Base-by-base conservation (phyloP, 35 echinoderm and acorn worm species). In the Eucidaris tribuloides region DNA sequence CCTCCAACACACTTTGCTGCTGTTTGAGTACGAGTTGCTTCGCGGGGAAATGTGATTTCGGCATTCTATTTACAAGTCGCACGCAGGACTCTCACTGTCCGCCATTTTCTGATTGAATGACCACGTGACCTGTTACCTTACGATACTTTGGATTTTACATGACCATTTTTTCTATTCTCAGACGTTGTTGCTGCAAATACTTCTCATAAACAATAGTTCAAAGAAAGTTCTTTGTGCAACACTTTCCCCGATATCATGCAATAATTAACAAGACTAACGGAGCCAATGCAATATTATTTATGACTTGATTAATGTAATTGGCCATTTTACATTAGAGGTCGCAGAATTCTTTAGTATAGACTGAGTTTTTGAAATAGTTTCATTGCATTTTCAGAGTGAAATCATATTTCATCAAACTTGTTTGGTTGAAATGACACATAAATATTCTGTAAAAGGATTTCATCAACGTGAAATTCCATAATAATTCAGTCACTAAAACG, bases 31-130 rank as follows among this genome's bases (percentile, higher is more conserved):
- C 80, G 42, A 58, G 65, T 50, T 84, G 82, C 71, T 62, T 56
- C 54, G 42, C 84, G 78, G 60, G 65, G 45, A 82, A 58, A 62
- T 54, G 57, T 65, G 72, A 92, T 83, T 87, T 92, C 77, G 84
- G 90, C 78, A 56, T 81, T 92, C 79, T 87, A 87, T 87, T 81
- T 92, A 80, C 77, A 77, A 80, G 65, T 65, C 71, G 77, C 90
- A 92, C 78, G 90, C 80, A 87, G 55, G 81, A 83, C 79, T 56
- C 82, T 46, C 52, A 56, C 74, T 72, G 91, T 99, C 96, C 96
- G 96, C 96, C 96, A 99, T 99, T 92, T 92, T 93, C 84, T 65
- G 79, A 83, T 60, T 33, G 50, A 86, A 68, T 99, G 91, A 99
- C 91, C 96, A 99, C 96, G 96, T 99, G 96, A 99, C 96, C 87